These are phyloP conservation scores for Ptycholaimellus sp. DNA, from an alignment of 2,888 invertebrate species.

Conservation along the genomic window DNA sequence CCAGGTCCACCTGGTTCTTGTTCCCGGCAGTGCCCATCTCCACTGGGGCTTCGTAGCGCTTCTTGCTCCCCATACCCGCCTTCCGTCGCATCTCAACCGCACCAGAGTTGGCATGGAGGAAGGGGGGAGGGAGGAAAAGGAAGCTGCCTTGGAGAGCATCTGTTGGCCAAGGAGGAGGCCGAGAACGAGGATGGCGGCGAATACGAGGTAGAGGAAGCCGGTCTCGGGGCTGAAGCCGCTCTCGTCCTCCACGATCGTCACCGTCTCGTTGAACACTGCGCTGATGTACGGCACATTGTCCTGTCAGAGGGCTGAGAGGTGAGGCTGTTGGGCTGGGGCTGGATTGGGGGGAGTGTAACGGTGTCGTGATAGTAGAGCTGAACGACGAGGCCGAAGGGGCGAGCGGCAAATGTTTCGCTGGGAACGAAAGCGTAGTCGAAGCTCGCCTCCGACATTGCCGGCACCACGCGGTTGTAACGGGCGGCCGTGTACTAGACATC, in stretches of 20 bases:
- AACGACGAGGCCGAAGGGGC: conserved; percentile 82
- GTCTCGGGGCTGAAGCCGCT: conserved; percentile 94
- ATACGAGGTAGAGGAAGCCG: conserved; percentile 83
- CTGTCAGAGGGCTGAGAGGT: conserved; percentile 22
- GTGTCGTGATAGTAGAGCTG: conserved; percentile 21
- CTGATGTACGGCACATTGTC: conserved; percentile 47
- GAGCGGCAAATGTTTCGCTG: conserved; percentile 78
- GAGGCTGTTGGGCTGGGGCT: background rate
- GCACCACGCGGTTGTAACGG: conserved; percentile 59
- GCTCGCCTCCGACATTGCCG: conserved; percentile 72
- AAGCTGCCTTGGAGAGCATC: conserved; percentile 21
- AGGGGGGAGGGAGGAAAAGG: background rate
- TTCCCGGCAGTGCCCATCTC: conserved; percentile 73
- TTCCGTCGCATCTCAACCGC: conserved; percentile 19
- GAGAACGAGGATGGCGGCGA: conserved; percentile 64
- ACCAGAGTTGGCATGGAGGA: no score
- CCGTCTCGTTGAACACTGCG: conserved; percentile 89
- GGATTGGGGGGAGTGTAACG: conserved; percentile 8
- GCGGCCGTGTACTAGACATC: conserved; percentile 52
- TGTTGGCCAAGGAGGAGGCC: conserved; percentile 40
- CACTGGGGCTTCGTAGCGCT: conserved; percentile 25
- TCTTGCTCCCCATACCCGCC: conserved; percentile 16
- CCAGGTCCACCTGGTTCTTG: conserved; percentile 67
- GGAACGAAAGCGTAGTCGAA: conserved; percentile 80
- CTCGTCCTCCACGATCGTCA: conserved; percentile 78